Percentiles rank a stretch among this genome's conserved stretches.
Conservation (phyloP, 1,140 invertebrate species). For the Acyrthosiphon pisum region DNA sequence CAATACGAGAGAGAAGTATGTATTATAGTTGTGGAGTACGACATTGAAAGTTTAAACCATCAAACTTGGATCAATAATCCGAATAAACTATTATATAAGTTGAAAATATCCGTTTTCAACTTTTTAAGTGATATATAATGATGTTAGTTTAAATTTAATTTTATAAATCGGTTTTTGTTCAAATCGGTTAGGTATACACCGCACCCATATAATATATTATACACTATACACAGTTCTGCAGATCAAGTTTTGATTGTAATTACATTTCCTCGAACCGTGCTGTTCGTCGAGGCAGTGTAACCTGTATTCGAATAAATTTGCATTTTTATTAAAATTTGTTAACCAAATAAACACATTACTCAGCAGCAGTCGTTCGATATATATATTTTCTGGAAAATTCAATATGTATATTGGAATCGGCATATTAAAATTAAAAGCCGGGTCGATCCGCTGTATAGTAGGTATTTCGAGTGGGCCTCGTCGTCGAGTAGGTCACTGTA, state of each 20-base stretch:
- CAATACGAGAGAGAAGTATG: neutral
- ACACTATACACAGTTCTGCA: neutral
- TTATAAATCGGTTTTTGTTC: neutral
- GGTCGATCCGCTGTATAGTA: neutral
- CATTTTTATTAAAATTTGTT: neutral
- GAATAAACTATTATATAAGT: neutral
- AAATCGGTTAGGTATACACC: neutral
- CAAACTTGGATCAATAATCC: neutral
- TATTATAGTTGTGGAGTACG: neutral
- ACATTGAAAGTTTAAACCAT: neutral
- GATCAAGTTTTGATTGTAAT: neutral
- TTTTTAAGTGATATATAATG: neutral
- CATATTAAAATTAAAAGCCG: neutral
- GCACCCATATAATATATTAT: neutral
- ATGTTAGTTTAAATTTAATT: conserved; percentile 1
- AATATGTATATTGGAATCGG: neutral
- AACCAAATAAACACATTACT: neutral
- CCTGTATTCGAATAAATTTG: neutral
- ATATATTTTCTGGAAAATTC: neutral
- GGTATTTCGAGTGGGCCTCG: no score
- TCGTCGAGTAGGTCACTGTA: neutral
- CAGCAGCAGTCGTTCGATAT: neutral
- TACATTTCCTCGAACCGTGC: neutral
- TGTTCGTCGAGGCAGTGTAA: neutral
- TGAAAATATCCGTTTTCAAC: neutral